These are phyloP conservation scores for Bucco capensis DNA, from an alignment of 2,113 vertebrate species.

Conservation along the genomic window DNA sequence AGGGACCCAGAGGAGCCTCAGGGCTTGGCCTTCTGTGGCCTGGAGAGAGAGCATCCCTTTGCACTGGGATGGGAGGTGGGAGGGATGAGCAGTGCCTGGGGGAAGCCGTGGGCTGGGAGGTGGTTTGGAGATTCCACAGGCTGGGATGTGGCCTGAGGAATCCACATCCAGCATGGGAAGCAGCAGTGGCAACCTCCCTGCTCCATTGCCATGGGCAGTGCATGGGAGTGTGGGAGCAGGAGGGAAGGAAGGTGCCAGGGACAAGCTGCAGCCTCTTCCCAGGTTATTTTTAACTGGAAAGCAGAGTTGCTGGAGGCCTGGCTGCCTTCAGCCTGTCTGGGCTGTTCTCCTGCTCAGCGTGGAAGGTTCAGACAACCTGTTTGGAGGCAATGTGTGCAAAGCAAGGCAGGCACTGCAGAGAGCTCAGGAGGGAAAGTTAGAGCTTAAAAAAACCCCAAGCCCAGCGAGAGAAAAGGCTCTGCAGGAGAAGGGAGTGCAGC, in stretches of 20 bases:
- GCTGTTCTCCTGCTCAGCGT: neutral
- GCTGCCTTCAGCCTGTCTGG: slow-evolving; percentile 2
- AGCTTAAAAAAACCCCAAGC: no score
- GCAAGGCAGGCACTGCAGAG: neutral
- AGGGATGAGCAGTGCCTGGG: neutral
- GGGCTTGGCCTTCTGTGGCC: neutral
- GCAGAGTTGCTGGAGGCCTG: neutral
- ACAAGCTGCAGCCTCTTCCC: neutral
- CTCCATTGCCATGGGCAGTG: accelerated
- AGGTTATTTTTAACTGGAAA: neutral
- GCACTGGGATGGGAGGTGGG: accelerated
- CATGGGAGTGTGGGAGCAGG: neutral
- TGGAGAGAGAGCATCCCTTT: neutral
- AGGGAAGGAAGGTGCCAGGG: neutral
- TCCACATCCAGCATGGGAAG: no score
- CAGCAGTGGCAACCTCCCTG: neutral
- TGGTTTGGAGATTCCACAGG: no score
- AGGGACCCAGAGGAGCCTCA: neutral
- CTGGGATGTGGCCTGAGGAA: no score
- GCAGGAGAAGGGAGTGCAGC: neutral
- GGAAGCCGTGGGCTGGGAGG: neutral
- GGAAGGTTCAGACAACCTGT: slow-evolving; percentile 38
- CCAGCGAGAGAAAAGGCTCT: no score
- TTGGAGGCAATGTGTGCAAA: no score
- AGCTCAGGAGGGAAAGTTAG: slow-evolving; percentile 33